phyloP scores from a whole-genome alignment of 2,797 vertebrate species.

The Lemur catta region DNA sequence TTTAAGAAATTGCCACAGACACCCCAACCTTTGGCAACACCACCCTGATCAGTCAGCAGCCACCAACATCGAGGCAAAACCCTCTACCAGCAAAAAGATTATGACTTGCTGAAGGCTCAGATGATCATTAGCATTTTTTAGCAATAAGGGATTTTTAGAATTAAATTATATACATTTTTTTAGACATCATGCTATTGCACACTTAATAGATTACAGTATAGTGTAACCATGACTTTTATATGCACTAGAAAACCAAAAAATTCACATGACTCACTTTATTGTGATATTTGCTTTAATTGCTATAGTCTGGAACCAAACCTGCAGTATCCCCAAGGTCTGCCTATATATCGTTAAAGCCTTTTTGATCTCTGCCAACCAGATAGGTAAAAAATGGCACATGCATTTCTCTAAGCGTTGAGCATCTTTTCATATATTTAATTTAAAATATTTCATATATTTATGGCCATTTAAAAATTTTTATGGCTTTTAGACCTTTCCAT shows the following conservation, averaged over 20 bases:
- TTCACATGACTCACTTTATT: neutral
- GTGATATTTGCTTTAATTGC: neutral
- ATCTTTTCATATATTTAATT: conserved; percentile 39
- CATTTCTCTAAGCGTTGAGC: neutral
- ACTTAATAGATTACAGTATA: neutral
- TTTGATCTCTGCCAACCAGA: conserved; percentile 8
- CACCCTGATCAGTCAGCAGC: neutral
- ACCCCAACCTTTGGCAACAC: neutral
- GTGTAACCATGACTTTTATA: neutral
- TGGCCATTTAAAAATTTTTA: neutral
- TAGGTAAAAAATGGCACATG: neutral
- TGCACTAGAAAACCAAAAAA: neutral
- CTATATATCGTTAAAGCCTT: neutral
- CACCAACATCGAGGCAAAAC: neutral
- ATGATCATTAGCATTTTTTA: neutral
- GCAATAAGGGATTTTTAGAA: neutral
- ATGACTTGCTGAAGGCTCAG: neutral
- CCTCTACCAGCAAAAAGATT: neutral
- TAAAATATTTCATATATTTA: conserved; percentile 14
- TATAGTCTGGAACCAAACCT: neutral
- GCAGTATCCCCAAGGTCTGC: neutral
- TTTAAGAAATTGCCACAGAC: neutral
- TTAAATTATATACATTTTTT: neutral
- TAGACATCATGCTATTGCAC: neutral
- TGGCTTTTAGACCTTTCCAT: conserved; percentile 47